Evolutionary conservation across 2,113 vertebrate species (phyloP).

Genomic region (Malurus alboscapulatus): DNA sequence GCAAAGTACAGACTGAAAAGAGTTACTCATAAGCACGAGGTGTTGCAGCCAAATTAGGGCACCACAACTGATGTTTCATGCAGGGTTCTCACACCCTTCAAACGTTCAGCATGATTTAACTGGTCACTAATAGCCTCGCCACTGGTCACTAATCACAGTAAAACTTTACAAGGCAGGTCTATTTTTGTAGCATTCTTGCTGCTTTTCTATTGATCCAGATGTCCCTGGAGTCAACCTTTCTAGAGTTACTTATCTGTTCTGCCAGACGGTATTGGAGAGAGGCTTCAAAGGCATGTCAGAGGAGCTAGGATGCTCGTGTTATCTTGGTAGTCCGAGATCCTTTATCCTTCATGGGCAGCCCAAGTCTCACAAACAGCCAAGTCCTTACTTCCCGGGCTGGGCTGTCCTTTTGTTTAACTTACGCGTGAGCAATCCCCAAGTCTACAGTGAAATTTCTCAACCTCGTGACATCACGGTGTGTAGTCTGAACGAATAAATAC

Average conservation of each 20-base stretch:
- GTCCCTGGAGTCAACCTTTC: background rate
- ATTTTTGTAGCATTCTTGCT: background rate
- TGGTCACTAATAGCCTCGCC: background rate
- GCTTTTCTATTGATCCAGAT: background rate
- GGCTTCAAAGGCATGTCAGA: background rate
- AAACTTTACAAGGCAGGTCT: background rate
- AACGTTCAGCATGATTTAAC: background rate
- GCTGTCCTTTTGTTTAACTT: background rate
- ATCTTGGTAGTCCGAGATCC: background rate
- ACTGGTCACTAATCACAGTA: background rate
- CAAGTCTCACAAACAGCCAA: background rate
- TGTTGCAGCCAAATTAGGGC: background rate
- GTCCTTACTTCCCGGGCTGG: background rate
- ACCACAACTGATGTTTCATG: accelerated
- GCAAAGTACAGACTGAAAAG: background rate
- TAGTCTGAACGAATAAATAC: background rate
- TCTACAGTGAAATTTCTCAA: background rate
- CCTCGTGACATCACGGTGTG: background rate
- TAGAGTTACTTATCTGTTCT: background rate
- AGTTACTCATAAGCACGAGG: background rate
- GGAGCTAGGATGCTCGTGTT: background rate
- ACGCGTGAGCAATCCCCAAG: background rate
- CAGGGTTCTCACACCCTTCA: background rate
- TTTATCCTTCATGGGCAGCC: background rate
- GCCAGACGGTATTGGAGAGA: accelerated